Evolutionary conservation across 2,113 vertebrate genomes (phyloP).

Genomic region (Bufo bufo): DNA sequence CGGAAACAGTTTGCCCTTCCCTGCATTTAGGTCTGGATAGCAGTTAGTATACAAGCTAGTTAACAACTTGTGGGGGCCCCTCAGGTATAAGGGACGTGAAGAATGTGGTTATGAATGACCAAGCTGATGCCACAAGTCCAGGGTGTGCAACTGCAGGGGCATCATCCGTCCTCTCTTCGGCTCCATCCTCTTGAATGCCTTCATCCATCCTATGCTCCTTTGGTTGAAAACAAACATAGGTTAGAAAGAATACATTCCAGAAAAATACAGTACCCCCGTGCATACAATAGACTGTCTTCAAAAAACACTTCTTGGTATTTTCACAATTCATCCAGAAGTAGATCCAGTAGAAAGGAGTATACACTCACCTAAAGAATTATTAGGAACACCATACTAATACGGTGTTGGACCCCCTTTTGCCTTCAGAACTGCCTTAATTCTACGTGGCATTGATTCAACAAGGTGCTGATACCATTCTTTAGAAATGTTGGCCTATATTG

Average conservation of each 20-base stretch:
- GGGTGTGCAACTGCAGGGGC: constrained; percentile 73
- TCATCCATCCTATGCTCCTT: constrained; percentile 91
- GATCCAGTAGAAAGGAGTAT: too few species aligned
- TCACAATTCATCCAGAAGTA: too few species aligned
- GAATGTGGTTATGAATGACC: constrained; percentile 95
- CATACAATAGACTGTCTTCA: not conserved
- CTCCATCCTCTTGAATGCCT: constrained; percentile 79
- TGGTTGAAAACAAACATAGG: not conserved
- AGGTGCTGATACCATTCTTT: too few species aligned
- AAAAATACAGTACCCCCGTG: not conserved
- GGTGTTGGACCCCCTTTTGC: too few species aligned
- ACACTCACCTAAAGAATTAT: too few species aligned
- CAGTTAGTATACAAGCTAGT: constrained; percentile 76
- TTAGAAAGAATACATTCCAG: not conserved
- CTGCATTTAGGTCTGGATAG: constrained; percentile 56
- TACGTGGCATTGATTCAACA: too few species aligned
- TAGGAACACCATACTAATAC: too few species aligned
- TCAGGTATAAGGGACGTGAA: constrained; percentile 97
- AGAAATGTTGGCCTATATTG: too few species aligned
- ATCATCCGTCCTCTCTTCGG: constrained; percentile 81
- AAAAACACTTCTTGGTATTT: too few species aligned
- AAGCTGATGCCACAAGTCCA: constrained; percentile 89
- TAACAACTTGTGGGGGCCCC: constrained; percentile 89
- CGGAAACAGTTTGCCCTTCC: constrained; percentile 60
- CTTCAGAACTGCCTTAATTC: too few species aligned